Evolutionary conservation across 2,797 vertebrate genomes (phyloP).

Genomic region (Coendou prehensilis): DNA sequence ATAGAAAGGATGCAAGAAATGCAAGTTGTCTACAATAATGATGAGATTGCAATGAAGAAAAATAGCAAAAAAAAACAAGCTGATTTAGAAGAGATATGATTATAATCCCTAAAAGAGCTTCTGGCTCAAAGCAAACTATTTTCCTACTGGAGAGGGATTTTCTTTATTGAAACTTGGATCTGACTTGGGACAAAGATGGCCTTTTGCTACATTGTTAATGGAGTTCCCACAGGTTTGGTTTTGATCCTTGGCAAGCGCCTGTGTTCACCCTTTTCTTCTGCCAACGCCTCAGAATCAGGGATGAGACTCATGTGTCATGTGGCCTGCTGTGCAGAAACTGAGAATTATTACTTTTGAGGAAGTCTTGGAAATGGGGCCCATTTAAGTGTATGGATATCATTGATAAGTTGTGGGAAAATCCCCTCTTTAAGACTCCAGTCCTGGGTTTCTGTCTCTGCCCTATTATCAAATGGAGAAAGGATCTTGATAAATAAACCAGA

Average conservation of each 20-base stretch:
- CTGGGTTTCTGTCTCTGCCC: neutral
- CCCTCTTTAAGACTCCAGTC: neutral
- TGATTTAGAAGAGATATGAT: constrained; percentile 23
- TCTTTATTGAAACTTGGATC: neutral
- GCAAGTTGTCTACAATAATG: neutral
- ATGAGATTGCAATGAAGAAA: neutral
- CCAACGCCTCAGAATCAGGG: neutral
- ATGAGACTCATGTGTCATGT: neutral
- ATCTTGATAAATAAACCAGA: neutral
- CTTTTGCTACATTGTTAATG: neutral
- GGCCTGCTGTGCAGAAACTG: neutral
- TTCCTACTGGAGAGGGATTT: neutral
- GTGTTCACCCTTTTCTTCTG: constrained; percentile 13
- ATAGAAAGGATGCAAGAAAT: neutral
- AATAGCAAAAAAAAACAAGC: neutral
- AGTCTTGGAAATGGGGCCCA: neutral
- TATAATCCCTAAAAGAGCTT: neutral
- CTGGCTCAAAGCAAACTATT: neutral
- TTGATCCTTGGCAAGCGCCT: neutral
- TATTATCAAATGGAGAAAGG: neutral
- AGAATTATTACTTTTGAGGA: neutral
- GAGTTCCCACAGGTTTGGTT: neutral
- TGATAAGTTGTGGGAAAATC: neutral
- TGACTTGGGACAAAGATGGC: neutral
- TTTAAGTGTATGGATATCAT: neutral